Percentiles rank a stretch among this genome's conserved stretches.
These are phyloP conservation scores for Nymphalis polychloros DNA, from an alignment of 2,888 invertebrate species.

Conservation along the genomic window DNA sequence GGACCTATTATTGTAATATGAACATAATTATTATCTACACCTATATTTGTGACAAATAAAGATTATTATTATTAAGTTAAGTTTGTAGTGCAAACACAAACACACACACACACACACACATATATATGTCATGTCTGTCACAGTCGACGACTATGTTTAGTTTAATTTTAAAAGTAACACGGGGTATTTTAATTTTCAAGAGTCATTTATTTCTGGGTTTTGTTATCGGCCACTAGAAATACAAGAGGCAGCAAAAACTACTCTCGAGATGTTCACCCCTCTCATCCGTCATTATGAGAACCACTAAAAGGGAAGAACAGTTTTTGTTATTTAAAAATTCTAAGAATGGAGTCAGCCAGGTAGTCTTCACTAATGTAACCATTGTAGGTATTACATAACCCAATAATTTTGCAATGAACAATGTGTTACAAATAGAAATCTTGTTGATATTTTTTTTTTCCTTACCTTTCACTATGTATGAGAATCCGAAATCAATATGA, in stretches of 20 bases:
- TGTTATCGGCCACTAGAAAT: conserved; percentile 73
- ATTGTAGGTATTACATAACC: conserved; percentile 50
- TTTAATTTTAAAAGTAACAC: neutral
- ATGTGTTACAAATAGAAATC: conserved; percentile 18
- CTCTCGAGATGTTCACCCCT: conserved; percentile 74
- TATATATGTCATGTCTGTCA: too few relatives aligned
- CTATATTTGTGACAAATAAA: too few relatives aligned
- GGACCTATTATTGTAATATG: too few relatives aligned
- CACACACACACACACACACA: too few relatives aligned
- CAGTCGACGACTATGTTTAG: neutral
- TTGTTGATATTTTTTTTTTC: conserved; percentile 7
- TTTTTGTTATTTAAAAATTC: conserved; percentile 64
- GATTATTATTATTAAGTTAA: too few relatives aligned
- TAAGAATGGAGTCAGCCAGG: conserved; percentile 67
- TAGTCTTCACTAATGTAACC: conserved; percentile 61
- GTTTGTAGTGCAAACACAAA: too few relatives aligned
- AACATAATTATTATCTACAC: too few relatives aligned
- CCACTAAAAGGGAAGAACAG: conserved; percentile 62
- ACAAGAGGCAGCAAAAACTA: conserved; percentile 71
- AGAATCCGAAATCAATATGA: neutral
- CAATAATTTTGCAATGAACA: conserved; percentile 40
- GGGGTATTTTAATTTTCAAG: conserved; percentile 8
- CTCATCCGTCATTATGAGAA: conserved; percentile 74
- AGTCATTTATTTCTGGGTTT: conserved; percentile 42
- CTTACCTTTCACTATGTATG: neutral